Conservation (phyloP, 1,140 invertebrate genomes). For the Himalopsyche phryganea region DNA sequence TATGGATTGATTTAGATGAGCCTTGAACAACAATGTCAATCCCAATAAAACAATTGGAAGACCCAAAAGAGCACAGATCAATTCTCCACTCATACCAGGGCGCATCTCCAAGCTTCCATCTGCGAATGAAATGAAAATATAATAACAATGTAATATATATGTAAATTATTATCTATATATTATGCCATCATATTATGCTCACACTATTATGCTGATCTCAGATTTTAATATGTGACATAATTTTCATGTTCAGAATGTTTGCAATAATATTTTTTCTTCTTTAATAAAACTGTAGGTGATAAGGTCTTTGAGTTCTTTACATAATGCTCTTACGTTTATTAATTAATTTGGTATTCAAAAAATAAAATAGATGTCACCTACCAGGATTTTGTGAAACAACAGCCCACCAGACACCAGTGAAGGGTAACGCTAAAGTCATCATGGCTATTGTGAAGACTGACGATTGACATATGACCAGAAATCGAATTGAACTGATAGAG, state of each 20-base stretch:
- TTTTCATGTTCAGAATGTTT: too few species aligned
- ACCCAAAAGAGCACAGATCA: slow-evolving; percentile 58
- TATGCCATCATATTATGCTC: too few species aligned
- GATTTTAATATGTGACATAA: too few species aligned
- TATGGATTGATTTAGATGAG: slow-evolving; percentile 52
- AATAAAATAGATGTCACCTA: slow-evolving; percentile 29
- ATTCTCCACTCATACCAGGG: slow-evolving; percentile 43
- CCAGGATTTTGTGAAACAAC: slow-evolving; percentile 45
- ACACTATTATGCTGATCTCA: too few species aligned
- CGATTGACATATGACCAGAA: slow-evolving; percentile 56
- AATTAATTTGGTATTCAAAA: too few species aligned
- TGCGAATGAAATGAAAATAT: slow-evolving; percentile 14
- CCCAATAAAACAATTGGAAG: slow-evolving; percentile 57
- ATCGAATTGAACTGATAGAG: slow-evolving; percentile 47
- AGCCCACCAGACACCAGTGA: slow-evolving; percentile 61
- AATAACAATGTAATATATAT: not conserved
- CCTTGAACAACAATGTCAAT: slow-evolving; percentile 51
- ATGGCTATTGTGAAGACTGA: slow-evolving; percentile 57
- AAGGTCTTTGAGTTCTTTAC: too few species aligned
- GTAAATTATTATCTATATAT: too few species aligned
- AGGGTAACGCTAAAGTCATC: slow-evolving; percentile 51
- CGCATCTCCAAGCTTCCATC: slow-evolving; percentile 21
- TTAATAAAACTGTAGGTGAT: too few species aligned
- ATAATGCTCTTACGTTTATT: too few species aligned
- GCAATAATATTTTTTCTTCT: too few species aligned